Conservation (phyloP, 2,888 invertebrate genomes). For the Pardosa pseudoannulata region DNA sequence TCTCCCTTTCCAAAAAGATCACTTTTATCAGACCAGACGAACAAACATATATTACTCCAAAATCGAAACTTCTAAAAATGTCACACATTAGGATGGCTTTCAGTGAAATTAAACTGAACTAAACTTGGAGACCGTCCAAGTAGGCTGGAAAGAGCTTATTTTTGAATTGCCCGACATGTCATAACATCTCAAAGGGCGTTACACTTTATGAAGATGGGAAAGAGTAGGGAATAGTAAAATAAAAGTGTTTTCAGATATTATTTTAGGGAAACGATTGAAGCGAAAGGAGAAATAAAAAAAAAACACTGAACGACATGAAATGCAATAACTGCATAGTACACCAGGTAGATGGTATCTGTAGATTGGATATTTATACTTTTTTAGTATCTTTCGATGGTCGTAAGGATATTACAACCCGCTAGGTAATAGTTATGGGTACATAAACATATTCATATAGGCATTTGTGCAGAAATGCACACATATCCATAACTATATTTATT, state of each 20-base stretch:
- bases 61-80: constrained; percentile 3
- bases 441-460: too few species aligned
- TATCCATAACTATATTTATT: too few species aligned
- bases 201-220: background rate
- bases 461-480: too few species aligned
- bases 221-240: background rate
- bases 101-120: constrained; percentile 2
- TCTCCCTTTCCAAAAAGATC: background rate
- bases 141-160: constrained; percentile 21
- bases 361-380: too few species aligned
- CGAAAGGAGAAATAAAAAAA: too few species aligned
- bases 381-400: too few species aligned
- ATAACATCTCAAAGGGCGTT: background rate
- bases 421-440: too few species aligned
- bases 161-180: constrained; percentile 27
- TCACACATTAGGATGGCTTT: constrained; percentile 19
- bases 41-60: background rate
- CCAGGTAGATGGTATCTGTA: too few species aligned
- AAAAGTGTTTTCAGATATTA: background rate
- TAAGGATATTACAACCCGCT: too few species aligned
- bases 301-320: too few species aligned
- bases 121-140: constrained; percentile 7
- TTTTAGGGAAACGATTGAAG: background rate
- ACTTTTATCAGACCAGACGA: background rate
- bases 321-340: too few species aligned